Evolutionary conservation across 2,888 invertebrate genomes (phyloP).

Genomic region (Rhamphomyia laevipes): DNA sequence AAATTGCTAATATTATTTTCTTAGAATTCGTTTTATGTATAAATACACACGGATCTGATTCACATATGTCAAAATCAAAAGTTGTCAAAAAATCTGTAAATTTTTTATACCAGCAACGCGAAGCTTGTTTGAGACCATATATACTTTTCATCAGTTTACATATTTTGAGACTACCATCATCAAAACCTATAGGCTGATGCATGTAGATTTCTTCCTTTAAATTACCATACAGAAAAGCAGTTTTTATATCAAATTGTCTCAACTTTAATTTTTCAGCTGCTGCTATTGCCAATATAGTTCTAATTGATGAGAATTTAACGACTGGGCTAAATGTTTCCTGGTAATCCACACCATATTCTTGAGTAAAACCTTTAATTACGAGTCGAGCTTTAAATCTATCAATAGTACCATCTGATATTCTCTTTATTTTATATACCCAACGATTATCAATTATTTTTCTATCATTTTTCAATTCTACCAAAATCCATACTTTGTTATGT

Average conservation of each 20-base stretch:
- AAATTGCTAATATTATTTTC: constrained; percentile 13
- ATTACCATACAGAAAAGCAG: constrained; percentile 2
- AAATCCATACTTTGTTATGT: no score
- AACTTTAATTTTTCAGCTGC: constrained; percentile 2
- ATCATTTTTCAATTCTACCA: no score
- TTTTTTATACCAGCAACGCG: constrained; percentile 12
- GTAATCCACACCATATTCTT: no score
- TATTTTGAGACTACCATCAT: constrained; percentile 8
- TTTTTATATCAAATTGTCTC: constrained; percentile 4
- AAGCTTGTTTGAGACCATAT: constrained; percentile 13
- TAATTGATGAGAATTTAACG: constrained; percentile 5
- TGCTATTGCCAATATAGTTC: constrained; percentile 4
- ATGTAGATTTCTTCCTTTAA: constrained; percentile 3
- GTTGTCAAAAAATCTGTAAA: constrained; percentile 12
- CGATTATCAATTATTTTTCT: no score
- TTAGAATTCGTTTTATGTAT: not conserved
- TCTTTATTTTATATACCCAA: no score
- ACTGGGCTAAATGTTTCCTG: no score
- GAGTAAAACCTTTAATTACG: no score
- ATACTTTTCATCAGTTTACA: constrained; percentile 10
- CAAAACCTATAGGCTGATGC: not conserved
- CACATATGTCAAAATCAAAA: constrained; percentile 12
- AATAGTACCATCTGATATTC: no score
- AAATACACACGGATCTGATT: constrained; percentile 17
- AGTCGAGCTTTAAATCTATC: no score